phyloP scores from a whole-genome alignment of 2,888 invertebrate species.

The Diabrotica balteata region DNA sequence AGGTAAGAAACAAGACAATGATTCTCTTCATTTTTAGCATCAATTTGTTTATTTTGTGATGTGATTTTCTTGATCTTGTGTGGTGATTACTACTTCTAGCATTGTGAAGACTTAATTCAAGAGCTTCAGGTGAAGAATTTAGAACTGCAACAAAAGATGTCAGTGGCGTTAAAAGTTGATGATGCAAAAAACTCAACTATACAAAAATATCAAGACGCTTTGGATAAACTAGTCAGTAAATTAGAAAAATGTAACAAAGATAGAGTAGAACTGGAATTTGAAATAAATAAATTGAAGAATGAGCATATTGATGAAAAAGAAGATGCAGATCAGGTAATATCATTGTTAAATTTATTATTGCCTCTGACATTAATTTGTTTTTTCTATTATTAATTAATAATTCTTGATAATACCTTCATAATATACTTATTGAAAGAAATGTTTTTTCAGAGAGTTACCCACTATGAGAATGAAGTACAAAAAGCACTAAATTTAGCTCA shows the following conservation, averaged over 20 bases:
- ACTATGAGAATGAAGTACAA: conserved; percentile 74
- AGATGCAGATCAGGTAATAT: conserved; percentile 51
- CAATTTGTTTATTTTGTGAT: no score
- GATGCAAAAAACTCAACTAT: conserved; percentile 77
- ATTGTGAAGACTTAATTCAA: conserved; percentile 79
- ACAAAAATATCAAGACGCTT: conserved; percentile 69
- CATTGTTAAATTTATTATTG: no score
- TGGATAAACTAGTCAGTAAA: conserved; percentile 62
- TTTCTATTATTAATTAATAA: no score
- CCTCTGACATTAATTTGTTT: no score
- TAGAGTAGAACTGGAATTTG: conserved; percentile 51
- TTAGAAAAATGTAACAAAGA: conserved; percentile 53
- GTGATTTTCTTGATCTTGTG: no score
- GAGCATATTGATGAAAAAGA: conserved; percentile 46
- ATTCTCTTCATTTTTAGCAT: no score
- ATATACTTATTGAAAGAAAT: no score
- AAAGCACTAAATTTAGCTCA: conserved; percentile 75
- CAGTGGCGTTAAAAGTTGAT: conserved; percentile 81
- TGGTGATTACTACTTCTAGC: conserved; percentile 59
- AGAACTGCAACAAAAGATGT: conserved; percentile 80
- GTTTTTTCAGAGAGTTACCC: conserved; percentile 62
- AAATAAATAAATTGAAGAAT: conserved; percentile 46
- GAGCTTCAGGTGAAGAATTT: conserved; percentile 75
- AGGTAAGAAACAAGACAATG: conserved; percentile 63
- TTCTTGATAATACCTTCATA: no score